phyloP scores from a whole-genome alignment of 2,113 vertebrate species.

The Bothrops jararaca region DNA sequence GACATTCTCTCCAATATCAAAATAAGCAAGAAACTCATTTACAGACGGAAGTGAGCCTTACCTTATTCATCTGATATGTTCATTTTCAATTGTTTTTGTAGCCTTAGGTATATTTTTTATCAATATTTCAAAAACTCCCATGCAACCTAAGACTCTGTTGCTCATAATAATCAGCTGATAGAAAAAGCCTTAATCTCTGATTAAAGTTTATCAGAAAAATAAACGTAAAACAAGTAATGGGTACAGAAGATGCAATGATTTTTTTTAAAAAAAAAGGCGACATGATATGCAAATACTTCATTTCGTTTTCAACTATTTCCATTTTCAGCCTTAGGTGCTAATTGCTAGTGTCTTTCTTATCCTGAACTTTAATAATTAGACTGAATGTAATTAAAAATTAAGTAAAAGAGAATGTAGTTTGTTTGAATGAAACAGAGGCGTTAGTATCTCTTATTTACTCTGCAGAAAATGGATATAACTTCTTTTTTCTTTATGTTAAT shows the following conservation, averaged over 20 bases:
- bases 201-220: slow-evolving; percentile 45
- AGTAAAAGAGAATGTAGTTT: slow-evolving; percentile 42
- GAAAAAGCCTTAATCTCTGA: slow-evolving; percentile 53
- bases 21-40: slow-evolving; percentile 47
- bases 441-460: slow-evolving; percentile 37
- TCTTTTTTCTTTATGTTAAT: slow-evolving; percentile 36
- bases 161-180: slow-evolving; percentile 52
- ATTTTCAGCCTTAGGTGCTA: slow-evolving; percentile 48
- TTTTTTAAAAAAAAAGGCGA: slow-evolving; percentile 25
- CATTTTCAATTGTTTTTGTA: slow-evolving; percentile 15
- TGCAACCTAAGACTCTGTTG: slow-evolving; percentile 9
- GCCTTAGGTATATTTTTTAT: not conserved
- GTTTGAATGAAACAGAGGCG: slow-evolving; percentile 34
- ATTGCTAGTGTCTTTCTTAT: slow-evolving; percentile 45
- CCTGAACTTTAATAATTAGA: slow-evolving; percentile 60
- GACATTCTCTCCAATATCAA: slow-evolving; percentile 31
- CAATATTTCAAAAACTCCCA: not conserved
- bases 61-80: slow-evolving; percentile 8
- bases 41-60: slow-evolving; percentile 13
- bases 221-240: slow-evolving; percentile 41
- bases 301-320: slow-evolving; percentile 34
- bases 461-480: slow-evolving; percentile 28
- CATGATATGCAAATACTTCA: slow-evolving; percentile 50
- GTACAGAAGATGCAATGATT: slow-evolving; percentile 32
- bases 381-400: slow-evolving; percentile 57